A percentile compares a stretch with the other conserved stretches of the same genome.
Evolutionary conservation across 1,140 invertebrate genomes (phyloP).

Genomic region (Leguminivora glycinivorella): DNA sequence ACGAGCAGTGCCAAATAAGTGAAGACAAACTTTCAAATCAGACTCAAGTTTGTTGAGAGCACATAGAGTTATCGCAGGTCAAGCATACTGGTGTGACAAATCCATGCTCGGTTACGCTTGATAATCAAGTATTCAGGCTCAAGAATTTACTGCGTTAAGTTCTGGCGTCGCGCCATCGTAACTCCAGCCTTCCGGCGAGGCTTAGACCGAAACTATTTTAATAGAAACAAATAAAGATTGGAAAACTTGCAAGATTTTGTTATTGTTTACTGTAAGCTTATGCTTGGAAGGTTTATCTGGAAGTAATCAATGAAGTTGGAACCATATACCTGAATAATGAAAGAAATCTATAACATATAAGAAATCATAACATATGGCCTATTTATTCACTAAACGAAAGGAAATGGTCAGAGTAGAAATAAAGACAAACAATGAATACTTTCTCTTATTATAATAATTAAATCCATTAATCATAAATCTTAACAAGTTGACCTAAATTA

Average conservation of each 20-base stretch:
- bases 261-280: background rate
- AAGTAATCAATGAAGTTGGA: background rate
- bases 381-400: too few relatives aligned
- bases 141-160: conserved; percentile 23
- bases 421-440: too few relatives aligned
- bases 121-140: background rate
- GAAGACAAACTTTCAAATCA: too few relatives aligned
- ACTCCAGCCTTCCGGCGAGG: background rate
- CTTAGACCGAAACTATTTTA: conserved; percentile 13
- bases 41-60: too few relatives aligned
- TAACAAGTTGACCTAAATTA: too few relatives aligned
- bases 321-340: too few relatives aligned
- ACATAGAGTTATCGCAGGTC: background rate
- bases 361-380: too few relatives aligned
- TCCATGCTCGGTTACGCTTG: background rate
- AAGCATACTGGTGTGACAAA: background rate
- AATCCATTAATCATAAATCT: too few relatives aligned
- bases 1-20: too few relatives aligned
- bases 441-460: too few relatives aligned
- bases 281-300: background rate
- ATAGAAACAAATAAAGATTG: conserved; percentile 14
- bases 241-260: background rate
- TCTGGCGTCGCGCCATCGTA: conserved; percentile 24
- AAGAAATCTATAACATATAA: too few relatives aligned
- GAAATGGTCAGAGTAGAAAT: too few relatives aligned